A percentile compares a stretch with the other conserved stretches of the same genome.
Conservation (phyloP, 2,888 invertebrate species). For the Saturnia japonica region DNA sequence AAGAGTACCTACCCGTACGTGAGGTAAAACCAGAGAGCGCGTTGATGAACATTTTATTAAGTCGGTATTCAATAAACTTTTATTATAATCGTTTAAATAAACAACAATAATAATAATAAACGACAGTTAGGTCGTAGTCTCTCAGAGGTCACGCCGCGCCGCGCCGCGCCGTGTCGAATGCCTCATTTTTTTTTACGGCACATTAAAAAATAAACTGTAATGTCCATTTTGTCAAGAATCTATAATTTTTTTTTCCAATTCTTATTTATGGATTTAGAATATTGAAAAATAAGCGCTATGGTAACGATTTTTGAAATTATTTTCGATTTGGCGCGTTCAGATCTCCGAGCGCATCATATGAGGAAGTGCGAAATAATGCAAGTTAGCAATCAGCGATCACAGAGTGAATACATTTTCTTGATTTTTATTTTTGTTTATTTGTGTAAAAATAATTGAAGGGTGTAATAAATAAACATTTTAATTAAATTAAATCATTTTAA, state of each 20-base stretch:
- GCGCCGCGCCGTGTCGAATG: not conserved
- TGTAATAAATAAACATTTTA: no score
- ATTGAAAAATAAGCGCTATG: not conserved
- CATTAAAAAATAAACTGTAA: not conserved
- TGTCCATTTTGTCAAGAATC: not conserved
- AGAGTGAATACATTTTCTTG: no score
- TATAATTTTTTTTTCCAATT: no score
- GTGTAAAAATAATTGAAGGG: no score
- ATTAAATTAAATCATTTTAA: no score
- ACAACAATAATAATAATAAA: not conserved
- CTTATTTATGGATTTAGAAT: not conserved
- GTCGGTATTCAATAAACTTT: conserved; percentile 5
- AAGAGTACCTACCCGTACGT: conserved; percentile 15
- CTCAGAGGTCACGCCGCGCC: not conserved
- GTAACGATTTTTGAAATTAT: no score
- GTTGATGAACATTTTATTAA: conserved; percentile 21
- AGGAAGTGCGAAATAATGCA: no score
- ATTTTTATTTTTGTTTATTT: no score
- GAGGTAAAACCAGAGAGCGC: conserved; percentile 12
- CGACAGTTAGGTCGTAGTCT: not conserved
- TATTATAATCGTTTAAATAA: conserved; percentile 9
- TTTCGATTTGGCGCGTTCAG: no score
- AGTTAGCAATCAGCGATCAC: no score
- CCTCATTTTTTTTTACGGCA: not conserved
- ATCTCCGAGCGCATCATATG: no score